Base-by-base conservation (phyloP, 1,140 invertebrate species). In the Pogonognathellus flavescens region DNA sequence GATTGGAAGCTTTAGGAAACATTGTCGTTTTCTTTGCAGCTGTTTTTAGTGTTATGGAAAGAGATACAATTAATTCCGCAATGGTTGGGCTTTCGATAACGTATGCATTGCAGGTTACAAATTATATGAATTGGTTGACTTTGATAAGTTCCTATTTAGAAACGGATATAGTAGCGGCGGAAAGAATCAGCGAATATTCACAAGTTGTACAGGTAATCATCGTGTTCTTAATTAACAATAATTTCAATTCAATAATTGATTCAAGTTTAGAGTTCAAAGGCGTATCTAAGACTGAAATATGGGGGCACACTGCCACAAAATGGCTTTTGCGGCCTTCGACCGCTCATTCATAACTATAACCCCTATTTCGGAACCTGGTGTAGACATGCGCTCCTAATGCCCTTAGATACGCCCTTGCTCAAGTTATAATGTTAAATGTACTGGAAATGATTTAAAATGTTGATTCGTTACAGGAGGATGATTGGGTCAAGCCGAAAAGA, bases 1-100 rank as follows among this genome's bases (percentile, higher is more conserved):
- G 97, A 49, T 92, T 99, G 82, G 97, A 99, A 91, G 96, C 97
- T 93, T 94, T 97, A 76, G 97, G 96, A 82, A 97, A 97, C 91
- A 90, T 96, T 57, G 96, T 99, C 87, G 97, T 99, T 86, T 94
- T 99, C 89, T 96, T 96, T 89, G 93, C 97, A 76, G 94, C 96
- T 3, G 89, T 98, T 20, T 97, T 99, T 90, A 94, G 96, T 84
- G 97, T 98, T 5, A 90, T 97, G 41, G 93, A 92, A 57, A 93
- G 94, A 83, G 93, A 95, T 2, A 52, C 88, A 9, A 50, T 94
- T 89, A 94, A 92, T 89, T 91, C 96, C n/a, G 96, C 96, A 72
- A 90, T 95, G 66, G 96, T 97, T 66, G 97, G 97, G 59, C 92
- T 98, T 49, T 97, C 96, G 0, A 93, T 98, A 88, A 97, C 95